A percentile compares a stretch with the other conserved stretches of the same genome.
These are phyloP conservation scores for Lycocorax pyrrhopterus DNA, from an alignment of 2,113 vertebrate species.

Conservation along the genomic window DNA sequence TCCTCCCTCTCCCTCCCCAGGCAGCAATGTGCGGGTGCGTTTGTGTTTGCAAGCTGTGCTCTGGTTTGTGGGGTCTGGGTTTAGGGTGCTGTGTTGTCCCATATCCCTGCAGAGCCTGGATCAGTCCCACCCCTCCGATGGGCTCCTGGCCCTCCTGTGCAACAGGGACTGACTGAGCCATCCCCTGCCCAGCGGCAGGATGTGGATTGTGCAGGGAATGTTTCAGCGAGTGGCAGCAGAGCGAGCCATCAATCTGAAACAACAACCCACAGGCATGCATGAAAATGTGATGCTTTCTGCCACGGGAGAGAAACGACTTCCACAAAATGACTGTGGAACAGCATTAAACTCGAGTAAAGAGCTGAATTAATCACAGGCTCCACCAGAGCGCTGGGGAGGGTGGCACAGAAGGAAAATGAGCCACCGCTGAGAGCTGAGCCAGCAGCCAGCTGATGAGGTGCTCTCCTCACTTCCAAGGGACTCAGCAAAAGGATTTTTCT, in stretches of 20 bases:
- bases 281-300: not conserved
- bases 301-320: not conserved
- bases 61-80: accelerated
- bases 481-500: not conserved
- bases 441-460: not conserved
- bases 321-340: not conserved
- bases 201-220: not conserved
- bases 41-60: not conserved
- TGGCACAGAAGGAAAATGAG: not conserved
- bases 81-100: not conserved
- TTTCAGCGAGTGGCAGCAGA: accelerated
- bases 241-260: not conserved
- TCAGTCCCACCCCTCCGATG: too few species aligned
- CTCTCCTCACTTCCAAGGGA: not conserved
- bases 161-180: accelerated
- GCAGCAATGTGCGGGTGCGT: not conserved
- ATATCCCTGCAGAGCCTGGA: accelerated
- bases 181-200: accelerated
- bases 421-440: not conserved
- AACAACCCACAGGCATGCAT: not conserved
- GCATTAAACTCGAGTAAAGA: not conserved
- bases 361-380: conserved; percentile 26
- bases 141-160: not conserved
- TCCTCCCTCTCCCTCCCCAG: too few species aligned
- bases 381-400: not conserved